Evolutionary conservation across 2,888 invertebrate genomes (phyloP).

Genomic region (Sycophila texana): DNA sequence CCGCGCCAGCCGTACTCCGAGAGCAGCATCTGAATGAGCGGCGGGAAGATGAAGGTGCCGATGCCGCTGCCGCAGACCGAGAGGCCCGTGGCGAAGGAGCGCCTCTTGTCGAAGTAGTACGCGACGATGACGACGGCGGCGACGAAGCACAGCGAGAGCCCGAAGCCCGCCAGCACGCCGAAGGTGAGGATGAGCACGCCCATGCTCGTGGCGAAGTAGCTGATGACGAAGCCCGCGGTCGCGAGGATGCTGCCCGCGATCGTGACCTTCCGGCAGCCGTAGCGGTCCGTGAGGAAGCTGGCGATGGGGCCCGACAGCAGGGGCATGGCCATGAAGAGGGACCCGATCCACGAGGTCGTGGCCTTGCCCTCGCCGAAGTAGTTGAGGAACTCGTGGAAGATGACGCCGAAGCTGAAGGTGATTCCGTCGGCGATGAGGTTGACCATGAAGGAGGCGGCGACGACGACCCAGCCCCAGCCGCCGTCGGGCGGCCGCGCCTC

Average conservation of each 20-base stretch:
- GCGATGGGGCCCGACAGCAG: constrained; percentile 90
- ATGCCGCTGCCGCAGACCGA: constrained; percentile 93
- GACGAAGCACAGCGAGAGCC: constrained; percentile 90
- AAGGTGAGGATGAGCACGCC: constrained; percentile 88
- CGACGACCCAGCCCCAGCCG: constrained; percentile 96
- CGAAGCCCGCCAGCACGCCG: constrained; percentile 89
- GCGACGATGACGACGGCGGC: constrained; percentile 94
- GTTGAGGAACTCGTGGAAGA: constrained; percentile 89
- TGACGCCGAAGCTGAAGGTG: constrained; percentile 93
- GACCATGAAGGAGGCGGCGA: constrained; percentile 91
- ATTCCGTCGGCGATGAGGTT: constrained; percentile 95
- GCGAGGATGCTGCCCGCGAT: constrained; percentile 87
- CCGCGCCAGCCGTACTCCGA: constrained; percentile 90
- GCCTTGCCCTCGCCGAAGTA: constrained; percentile 91
- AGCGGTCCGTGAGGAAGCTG: constrained; percentile 86
- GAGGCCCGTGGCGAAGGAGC: constrained; percentile 90
- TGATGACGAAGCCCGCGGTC: constrained; percentile 85
- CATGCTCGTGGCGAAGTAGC: constrained; percentile 86
- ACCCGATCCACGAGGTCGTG: constrained; percentile 93
- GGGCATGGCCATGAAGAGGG: constrained; percentile 94
- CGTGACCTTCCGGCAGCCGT: constrained; percentile 88
- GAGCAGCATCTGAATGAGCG: constrained; percentile 84
- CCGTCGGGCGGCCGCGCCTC: constrained; percentile 89
- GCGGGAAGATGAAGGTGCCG: constrained; percentile 91
- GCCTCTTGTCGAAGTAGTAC: constrained; percentile 90